Conservation (phyloP, 2,888 invertebrate genomes). For the Hirtodrosophila alboralis region DNA sequence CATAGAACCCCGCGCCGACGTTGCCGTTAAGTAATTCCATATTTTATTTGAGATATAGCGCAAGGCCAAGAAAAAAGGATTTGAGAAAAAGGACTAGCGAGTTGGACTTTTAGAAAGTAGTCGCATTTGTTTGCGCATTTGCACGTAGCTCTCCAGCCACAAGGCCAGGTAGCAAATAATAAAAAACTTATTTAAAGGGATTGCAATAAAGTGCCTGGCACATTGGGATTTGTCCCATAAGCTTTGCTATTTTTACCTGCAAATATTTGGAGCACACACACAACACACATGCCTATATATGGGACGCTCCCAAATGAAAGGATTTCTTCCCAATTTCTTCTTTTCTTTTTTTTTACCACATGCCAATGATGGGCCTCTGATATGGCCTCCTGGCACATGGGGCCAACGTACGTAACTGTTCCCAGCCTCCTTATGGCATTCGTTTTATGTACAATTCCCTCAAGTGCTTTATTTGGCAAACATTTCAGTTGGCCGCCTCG, state of each 20-base stretch:
- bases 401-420: conserved; percentile 9
- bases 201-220: conserved; percentile 80
- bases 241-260: conserved; percentile 57
- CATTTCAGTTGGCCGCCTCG: conserved; percentile 57
- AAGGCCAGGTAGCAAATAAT: conserved; percentile 49
- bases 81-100: conserved; percentile 20
- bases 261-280: conserved; percentile 56
- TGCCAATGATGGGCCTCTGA: conserved; percentile 70
- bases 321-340: too few species aligned
- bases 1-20: too few species aligned
- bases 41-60: conserved; percentile 65
- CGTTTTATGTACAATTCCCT: conserved; percentile 77
- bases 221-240: conserved; percentile 73
- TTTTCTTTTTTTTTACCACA: conserved; percentile 67
- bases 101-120: conserved; percentile 22
- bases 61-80: conserved; percentile 52
- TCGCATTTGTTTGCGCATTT: conserved; percentile 65
- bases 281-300: conserved; percentile 7
- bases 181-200: conserved; percentile 77
- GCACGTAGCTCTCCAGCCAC: conserved; percentile 48
- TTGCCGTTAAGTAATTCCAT: conserved; percentile 76
- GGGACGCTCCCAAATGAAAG: conserved; percentile 75
- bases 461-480: conserved; percentile 78
- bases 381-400: conserved; percentile 12
- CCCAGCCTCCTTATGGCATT: conserved; percentile 22